These are phyloP conservation scores for Teleiodes luculella DNA, from an alignment of 2,888 invertebrate genomes.

Conservation along the genomic window DNA sequence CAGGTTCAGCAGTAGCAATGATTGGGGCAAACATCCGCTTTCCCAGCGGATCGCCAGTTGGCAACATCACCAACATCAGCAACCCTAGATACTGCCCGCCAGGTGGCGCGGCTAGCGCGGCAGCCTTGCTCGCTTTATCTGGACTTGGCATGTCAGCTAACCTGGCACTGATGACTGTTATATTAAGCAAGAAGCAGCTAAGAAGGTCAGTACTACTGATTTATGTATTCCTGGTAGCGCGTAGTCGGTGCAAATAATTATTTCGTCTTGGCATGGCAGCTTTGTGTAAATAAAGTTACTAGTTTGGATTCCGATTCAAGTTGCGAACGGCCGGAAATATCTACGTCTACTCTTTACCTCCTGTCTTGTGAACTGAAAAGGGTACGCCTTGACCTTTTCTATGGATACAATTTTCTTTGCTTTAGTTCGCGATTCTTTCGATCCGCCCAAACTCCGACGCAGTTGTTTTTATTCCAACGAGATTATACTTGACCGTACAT, in stretches of 20 bases:
- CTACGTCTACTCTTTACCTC: neutral
- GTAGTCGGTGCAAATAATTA: neutral
- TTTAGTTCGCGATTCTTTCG: constrained; percentile 1
- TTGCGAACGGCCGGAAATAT: neutral
- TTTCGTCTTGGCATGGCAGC: no score
- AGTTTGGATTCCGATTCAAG: neutral
- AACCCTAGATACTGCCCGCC: constrained; percentile 88
- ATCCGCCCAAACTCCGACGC: neutral
- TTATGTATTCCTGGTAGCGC: neutral
- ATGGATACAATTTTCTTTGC: neutral
- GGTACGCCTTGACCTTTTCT: constrained; percentile 5
- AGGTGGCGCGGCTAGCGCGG: constrained; percentile 88
- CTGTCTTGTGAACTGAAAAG: constrained; percentile 4
- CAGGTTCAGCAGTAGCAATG: constrained; percentile 87
- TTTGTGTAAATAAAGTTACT: neutral
- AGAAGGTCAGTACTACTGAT: constrained; percentile 80
- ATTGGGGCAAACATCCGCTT: constrained; percentile 88
- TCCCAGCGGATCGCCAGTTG: no score
- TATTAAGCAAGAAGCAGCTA: constrained; percentile 87
- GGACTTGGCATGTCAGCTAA: constrained; percentile 90
- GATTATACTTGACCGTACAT: no score
- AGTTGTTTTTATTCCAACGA: neutral
- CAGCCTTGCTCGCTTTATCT: constrained; percentile 86
- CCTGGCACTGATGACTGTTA: constrained; percentile 88
- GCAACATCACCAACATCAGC: constrained; percentile 82